Base-by-base conservation (phyloP, 2,113 vertebrate genomes). In the Podarcis cretensis region DNA sequence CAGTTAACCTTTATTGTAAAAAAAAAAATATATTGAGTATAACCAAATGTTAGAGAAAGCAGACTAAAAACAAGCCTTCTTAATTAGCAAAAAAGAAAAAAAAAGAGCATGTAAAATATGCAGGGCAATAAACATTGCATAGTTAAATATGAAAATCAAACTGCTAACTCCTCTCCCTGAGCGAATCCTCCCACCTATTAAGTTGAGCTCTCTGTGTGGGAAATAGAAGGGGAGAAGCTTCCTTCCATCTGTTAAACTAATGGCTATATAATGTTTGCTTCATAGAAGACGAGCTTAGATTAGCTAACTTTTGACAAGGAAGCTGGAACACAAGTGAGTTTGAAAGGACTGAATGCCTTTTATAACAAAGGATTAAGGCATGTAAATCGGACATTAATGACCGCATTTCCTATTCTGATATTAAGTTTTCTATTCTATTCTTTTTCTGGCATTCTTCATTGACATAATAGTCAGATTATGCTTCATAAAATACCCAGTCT, bases 231-330 rank as follows among this genome's bases (percentile, higher is more conserved):
- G 63, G 75, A 65, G 35, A 86, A 66, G 35, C 32, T 86, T 57
- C 9, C 63, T 86, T 77, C 75, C 84, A 86, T 78, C 74, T 77
- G 37, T 86, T 86, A 85, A 85, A 18, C 74, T 86, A 77, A 86
- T 86, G 57, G 57, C 63, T 40, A 6, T 43, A 43, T 66, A 66
- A 86, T 66, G 57, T n/a, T 85, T 76, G 57, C 35, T 77, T 77
- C 74, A 77, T 65, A 43, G 73, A 6, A 76, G 35, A n/a, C 8
- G 77, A 20, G 54, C 25, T 65, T 85, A 76, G 3, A 86, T 43
- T 30, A 65, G 30, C 35, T 10, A 43, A 40, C 48, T 37, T 32
- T 40, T 85, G 25, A 8, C 63, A 75, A 37, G 13, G 21, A 86
- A 77, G 16, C 35, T 48, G 27, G 7, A 30, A 76, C 12, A 86